Conservation (phyloP, 2,113 vertebrate genomes). For the Nothoprocta perdicaria region DNA sequence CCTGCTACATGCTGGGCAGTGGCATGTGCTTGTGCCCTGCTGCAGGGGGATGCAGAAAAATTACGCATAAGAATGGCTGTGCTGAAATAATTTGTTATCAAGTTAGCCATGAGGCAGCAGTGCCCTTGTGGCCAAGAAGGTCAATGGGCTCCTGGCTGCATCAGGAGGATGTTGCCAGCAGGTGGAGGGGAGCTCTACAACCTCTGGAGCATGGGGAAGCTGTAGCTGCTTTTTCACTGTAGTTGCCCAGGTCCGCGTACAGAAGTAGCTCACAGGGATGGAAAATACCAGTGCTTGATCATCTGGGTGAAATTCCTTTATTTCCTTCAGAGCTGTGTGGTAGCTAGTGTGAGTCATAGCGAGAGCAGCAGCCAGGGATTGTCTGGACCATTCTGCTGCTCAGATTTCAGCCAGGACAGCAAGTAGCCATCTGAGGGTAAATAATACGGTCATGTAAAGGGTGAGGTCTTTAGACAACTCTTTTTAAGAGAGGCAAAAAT, state of each 20-base stretch:
- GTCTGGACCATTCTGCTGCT: neutral
- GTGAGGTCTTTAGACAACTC: neutral
- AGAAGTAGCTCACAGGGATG: neutral
- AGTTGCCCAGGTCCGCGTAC: no score
- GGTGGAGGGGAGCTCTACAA: neutral
- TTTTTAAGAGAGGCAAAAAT: neutral
- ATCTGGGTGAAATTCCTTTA: neutral
- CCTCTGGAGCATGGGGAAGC: neutral
- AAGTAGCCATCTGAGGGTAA: neutral
- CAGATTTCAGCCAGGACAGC: neutral
- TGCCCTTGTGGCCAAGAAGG: no score
- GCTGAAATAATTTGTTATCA: neutral
- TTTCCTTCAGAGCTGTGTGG: neutral
- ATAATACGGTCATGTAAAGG: neutral
- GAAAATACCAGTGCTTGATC: neutral
- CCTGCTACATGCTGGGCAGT: neutral
- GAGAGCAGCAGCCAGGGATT: neutral
- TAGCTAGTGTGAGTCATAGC: neutral
- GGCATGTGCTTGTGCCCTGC: neutral
- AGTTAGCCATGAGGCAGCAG: no score
- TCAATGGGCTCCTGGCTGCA: no score
- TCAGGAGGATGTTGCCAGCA: neutral
- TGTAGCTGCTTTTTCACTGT: neutral
- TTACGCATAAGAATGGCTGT: neutral
- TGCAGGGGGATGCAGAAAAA: neutral